Base-by-base conservation (phyloP, 2,113 vertebrate genomes). In the Syngnathus typhle region DNA sequence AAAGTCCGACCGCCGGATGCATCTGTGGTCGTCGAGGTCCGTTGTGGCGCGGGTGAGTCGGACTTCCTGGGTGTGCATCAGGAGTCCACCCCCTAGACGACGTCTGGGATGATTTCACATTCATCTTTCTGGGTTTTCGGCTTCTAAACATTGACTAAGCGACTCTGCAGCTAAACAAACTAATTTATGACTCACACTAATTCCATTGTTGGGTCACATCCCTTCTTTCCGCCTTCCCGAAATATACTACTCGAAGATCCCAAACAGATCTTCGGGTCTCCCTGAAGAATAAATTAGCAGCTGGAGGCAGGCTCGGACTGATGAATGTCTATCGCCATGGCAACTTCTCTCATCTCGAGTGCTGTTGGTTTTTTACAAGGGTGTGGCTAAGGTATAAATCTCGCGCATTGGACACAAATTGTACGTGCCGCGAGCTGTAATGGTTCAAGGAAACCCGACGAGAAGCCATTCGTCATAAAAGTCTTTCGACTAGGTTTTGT, bases 401-500 rank as follows among this genome's bases (percentile, higher is more conserved):
- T 83, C 36, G 21, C 61, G 83, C 83, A 91, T 91, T 91, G 91
- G 81, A 91, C 88, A 77, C 87, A 85, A 71, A 76, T 70, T 72
- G 73, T 68, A 70, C 64, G 82, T 86, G 76, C 54, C 56, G 27
- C 58, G 16, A 9, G 58, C 36, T 56, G 13, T 7, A 32, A 58
- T 58, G 23, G 12, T 58, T 58, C 27, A 58, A 58, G 2, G 15
- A 16, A 58, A 36, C 55, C 11, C 27, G 3, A 36, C 16, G 55
- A 36, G 13, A 16, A 16, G 13, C 6, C 27, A 7, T 58, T 58
- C 12, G 12, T 55, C 0, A 58, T 36, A 1, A 16, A 58, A 7
- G 55, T 27, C 23, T 6, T 56, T 56, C 54, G 2, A 9, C 12
- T 43, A 43, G 9, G 0, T 3, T 32, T 32, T 55, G 23, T 32